Base-by-base conservation (phyloP, 2,888 invertebrate genomes). In the Agrochola lota region DNA sequence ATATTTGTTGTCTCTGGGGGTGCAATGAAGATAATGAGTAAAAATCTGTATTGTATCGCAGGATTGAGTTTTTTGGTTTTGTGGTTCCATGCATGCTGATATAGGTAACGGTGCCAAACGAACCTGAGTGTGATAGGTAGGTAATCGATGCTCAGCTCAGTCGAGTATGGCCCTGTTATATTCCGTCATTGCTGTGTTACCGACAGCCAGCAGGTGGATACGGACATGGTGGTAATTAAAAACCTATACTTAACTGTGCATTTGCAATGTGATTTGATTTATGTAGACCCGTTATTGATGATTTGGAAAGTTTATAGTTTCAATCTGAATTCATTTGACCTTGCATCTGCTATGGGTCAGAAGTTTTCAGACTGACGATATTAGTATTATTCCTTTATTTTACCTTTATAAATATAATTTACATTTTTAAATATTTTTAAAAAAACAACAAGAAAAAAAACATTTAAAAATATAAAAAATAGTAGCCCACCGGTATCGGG, bases 241-340 rank as follows among this genome's bases (percentile, higher is more conserved):
- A 7, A 43, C 11, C 17, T 26, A 46, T 46, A 60, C 1, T 17
- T 23, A 67, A 49, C 71, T n/a, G 7, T 40, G 2, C 17, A 49
- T 12, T 55, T 30, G n/a, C 63, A 26, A 49, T 40, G 57, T 17
- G 20, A 64, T 40, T 26, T 26, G 52, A 60, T 2, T 23, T 11
- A 69, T 55, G 7, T 40, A 40, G 62, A 43, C 35, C 26, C 46
- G 69, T 35, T 9, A 30, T 35, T n/a, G n/a, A 60, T 17, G n/a
- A 71, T 66, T 52, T 55, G 71, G 59, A 72, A 84, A 73, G 9
- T 73, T 78, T 62, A 49, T 52, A 35, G 30, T 35, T 70, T 57
- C 70, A 62, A 73, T 78, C 79, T 73, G 30, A 70, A 70, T 64
- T 30, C 12, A 82, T 63, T 63, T 35, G 66, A 66, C 43, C 68